These are phyloP conservation scores for Brenthis hecate DNA, from an alignment of 2,888 invertebrate species.

Conservation along the genomic window DNA sequence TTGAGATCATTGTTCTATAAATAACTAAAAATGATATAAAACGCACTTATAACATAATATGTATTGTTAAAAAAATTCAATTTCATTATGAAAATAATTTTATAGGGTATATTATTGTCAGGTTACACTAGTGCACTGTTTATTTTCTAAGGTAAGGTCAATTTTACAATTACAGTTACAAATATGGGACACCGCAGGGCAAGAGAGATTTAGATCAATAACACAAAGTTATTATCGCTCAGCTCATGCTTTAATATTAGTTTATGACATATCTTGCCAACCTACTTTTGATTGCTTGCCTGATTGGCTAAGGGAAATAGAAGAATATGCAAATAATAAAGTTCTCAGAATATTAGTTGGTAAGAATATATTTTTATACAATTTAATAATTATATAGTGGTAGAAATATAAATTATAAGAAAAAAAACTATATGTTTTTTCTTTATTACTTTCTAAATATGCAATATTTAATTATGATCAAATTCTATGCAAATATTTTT, in stretches of 20 bases:
- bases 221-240: conserved; percentile 99
- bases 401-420: no score
- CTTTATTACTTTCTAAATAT: conserved; percentile 1
- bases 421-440: no score
- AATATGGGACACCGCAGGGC: conserved; percentile 99
- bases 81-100: no score
- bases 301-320: conserved; percentile 98
- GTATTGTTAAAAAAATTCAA: no score
- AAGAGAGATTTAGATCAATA: conserved; percentile 97
- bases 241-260: conserved; percentile 97
- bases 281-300: conserved; percentile 98
- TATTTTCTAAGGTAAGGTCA: neutral
- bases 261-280: conserved; percentile 98
- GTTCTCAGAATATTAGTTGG: conserved; percentile 97
- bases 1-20: neutral
- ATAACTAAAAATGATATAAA: neutral
- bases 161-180: conserved; percentile 86
- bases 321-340: conserved; percentile 97
- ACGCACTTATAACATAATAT: no score
- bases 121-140: neutral
- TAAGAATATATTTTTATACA: conserved; percentile 63
- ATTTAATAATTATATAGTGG: neutral
- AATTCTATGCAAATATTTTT: neutral
- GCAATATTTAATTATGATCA: no score
- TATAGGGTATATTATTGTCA: neutral